These are phyloP conservation scores for Galerucella calmariensis DNA, from an alignment of 2,888 invertebrate species.

Conservation along the genomic window DNA sequence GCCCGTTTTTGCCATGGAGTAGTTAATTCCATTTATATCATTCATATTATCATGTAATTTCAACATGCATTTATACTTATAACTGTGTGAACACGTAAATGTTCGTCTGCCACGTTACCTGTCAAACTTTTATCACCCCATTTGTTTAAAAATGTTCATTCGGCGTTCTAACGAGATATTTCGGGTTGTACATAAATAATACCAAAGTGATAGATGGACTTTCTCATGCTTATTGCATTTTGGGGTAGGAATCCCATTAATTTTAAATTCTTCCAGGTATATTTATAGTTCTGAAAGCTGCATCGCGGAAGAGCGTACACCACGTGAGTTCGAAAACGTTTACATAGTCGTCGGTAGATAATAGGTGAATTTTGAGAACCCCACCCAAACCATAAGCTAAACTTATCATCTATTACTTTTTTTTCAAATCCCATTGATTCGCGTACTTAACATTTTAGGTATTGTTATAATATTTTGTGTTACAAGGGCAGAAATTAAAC, in stretches of 20 bases:
- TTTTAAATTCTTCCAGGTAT: conserved; percentile 38
- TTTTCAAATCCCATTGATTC: too few relatives aligned
- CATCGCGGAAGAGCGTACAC: conserved; percentile 21
- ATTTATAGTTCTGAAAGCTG: conserved; percentile 35
- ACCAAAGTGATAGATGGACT: conserved; percentile 38
- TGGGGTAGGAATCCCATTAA: conserved; percentile 40
- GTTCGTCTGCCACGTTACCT: conserved; percentile 12
- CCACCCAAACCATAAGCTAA: too few relatives aligned
- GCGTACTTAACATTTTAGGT: too few relatives aligned
- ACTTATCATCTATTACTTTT: too few relatives aligned
- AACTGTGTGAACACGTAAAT: not conserved
- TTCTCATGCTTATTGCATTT: conserved; percentile 41
- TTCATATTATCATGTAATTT: too few relatives aligned
- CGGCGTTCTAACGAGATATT: conserved; percentile 37
- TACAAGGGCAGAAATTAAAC: too few relatives aligned
- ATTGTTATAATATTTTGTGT: too few relatives aligned
- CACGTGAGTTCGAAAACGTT: conserved; percentile 24
- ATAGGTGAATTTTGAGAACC: not conserved
- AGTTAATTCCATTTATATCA: too few relatives aligned
- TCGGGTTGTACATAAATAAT: conserved; percentile 38
- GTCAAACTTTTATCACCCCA: conserved; percentile 40
- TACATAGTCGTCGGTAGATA: not conserved
- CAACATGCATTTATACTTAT: not conserved
- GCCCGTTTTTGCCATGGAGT: too few relatives aligned
- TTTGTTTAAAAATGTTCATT: conserved; percentile 34